phyloP scores from a whole-genome alignment of 1,140 invertebrate genomes.

The Euura saliciscinereae region DNA sequence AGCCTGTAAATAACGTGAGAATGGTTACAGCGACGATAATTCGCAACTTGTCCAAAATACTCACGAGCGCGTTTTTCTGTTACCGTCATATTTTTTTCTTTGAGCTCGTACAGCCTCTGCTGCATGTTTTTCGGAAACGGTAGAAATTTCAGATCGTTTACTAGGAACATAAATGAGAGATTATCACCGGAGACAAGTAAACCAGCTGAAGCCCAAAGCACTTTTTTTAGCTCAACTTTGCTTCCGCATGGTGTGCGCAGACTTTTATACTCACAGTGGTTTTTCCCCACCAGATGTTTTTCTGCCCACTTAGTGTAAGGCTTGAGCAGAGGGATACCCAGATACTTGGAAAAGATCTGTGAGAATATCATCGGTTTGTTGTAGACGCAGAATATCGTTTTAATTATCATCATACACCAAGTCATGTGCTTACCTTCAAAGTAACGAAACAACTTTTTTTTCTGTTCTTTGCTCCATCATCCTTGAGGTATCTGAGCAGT shows the following conservation, averaged over 20 bases:
- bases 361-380: constrained; percentile 14
- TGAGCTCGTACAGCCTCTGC: constrained; percentile 36
- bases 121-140: constrained; percentile 41
- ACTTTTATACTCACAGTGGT: constrained; percentile 32
- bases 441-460: constrained; percentile 6
- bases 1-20: too few species aligned
- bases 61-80: neutral
- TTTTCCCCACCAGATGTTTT: constrained; percentile 28
- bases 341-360: constrained; percentile 33
- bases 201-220: too few species aligned
- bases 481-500: constrained; percentile 20
- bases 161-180: constrained; percentile 18
- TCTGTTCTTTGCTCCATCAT: constrained; percentile 8
- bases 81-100: constrained; percentile 27
- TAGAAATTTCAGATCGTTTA: constrained; percentile 38
- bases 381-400: constrained; percentile 11
- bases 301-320: constrained; percentile 44
- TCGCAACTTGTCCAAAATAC: neutral
- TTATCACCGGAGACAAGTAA: neutral
- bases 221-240: too few species aligned
- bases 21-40: too few species aligned
- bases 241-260: too few species aligned
- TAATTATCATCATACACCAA: neutral
- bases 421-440: constrained; percentile 1
- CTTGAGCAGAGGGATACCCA: constrained; percentile 34